Base-by-base conservation (phyloP, 92 coral and sea anemone species). In the Paragorgia papillata region DNA sequence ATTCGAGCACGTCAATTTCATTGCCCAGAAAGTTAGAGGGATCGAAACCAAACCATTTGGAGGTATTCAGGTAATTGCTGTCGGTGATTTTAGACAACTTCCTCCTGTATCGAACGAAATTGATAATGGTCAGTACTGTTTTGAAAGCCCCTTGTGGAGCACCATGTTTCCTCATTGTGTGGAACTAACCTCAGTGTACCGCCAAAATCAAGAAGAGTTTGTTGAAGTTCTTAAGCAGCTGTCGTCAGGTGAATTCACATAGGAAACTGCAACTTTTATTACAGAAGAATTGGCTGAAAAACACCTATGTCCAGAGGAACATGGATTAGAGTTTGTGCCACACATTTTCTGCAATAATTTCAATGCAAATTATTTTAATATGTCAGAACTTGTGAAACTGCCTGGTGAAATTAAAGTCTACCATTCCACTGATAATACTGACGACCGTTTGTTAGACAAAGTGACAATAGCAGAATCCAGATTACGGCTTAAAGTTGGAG, bases 321-420 rank as follows among this genome's bases (percentile, higher is more conserved):
- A 22, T 51, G 58, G 58, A 17, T 26, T 60, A 26, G 67, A 60
- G 33, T 85, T 43, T 33, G 69, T 82, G 7, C 89, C 90, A 10
- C 62, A 88, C 22, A 60, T 88, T 9, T 85, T 56, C 32, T 57
- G 82, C 19, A 73, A 48, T 7, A 85, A 89, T 57, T 84, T 85
- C 54, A 86, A 89, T 62, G 83, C 85, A 21, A 85, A 84, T 51
- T 84, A 3, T 66, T 57, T 66, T 7, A 84, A 84, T 35, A 66
- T 74, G 66, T 32, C 50, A 5, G 46, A 35, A 22, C 49, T 88
- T 37, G 83, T 74, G 3, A 30, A 32, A 7, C 41, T 84, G 7
- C 81, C 85, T 0, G 88, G 84, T 40, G 66, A 84, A 34, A 53
- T 34, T 1, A 29, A 71, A 12, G n/a, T 73, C 1, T 88, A 75